Evolutionary conservation across 2,113 vertebrate species (phyloP), one percentile per base, ranked within the genome.

Genomic region (Platysternon megacephalum): DNA sequence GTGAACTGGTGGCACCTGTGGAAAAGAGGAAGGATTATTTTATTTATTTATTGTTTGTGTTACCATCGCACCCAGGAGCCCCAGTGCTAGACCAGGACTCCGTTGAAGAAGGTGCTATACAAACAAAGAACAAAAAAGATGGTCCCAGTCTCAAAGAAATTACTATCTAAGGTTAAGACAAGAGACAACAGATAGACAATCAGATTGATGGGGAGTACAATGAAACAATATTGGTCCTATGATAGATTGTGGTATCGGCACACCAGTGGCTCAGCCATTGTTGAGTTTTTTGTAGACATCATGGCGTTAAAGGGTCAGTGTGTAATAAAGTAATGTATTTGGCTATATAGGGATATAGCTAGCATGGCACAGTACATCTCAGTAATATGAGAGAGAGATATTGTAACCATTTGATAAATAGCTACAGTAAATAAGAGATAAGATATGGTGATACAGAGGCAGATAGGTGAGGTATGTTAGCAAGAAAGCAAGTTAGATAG

Each of bases 391-490:
- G 78, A 88, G 82, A 81, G 91, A 61, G 92, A 61, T 94, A 83
- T 53, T 97, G 51, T 82, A 61, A 92, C 65, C 7, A 90, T 86
- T 49, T 96, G 94, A 97, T 80, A 94, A 95, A 96, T 93, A 89
- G 85, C 87, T 96, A 90, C 91, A 53, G 82, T 87, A 95, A 93
- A 94, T 94, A 90, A 92, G 74, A 89, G 92, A 95, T 94, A 95
- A 97, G 90, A 96, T 93, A 90, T 84, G 87, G 68, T 88, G 95
- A 97, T 95, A 94, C 92, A 89, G 96, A 95, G 96, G 95, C 96
- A 97, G 94, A 97, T 88, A 89, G 93, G 76, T 90, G 55, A 95
- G 93, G 86, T 87, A 93, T 3, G 2, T 82, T 6, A 22, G 90
- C 74, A 96, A 93, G 68, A 91, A 96, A 95, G 88, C 95, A 95